A percentile compares a stretch with the other conserved stretches of the same genome.
Conservation (phyloP, 2,888 invertebrate genomes). For the Punctoribates punctum region DNA sequence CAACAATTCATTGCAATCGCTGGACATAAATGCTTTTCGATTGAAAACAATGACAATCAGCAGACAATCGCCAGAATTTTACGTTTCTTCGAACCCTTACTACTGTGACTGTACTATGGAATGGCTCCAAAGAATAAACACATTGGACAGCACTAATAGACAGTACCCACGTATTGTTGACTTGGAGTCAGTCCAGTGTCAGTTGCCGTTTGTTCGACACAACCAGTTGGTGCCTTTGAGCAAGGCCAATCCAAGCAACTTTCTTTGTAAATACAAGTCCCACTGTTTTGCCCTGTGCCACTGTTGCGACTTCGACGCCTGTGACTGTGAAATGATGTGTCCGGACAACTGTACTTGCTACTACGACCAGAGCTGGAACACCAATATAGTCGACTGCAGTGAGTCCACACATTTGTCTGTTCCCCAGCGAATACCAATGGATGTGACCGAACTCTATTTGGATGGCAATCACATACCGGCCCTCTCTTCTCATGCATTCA, state of each 20-base stretch:
- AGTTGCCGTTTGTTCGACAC: slow-evolving; percentile 59
- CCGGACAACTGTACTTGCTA: slow-evolving; percentile 82
- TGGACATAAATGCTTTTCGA: slow-evolving; percentile 82
- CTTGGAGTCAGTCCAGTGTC: slow-evolving; percentile 75
- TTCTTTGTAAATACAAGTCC: slow-evolving; percentile 77
- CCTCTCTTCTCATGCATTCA: slow-evolving; percentile 76
- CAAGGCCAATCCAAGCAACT: slow-evolving; percentile 54
- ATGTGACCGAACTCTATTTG: slow-evolving; percentile 79
- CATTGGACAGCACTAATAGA: slow-evolving; percentile 68
- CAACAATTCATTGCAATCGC: slow-evolving; percentile 81
- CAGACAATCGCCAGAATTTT: slow-evolving; percentile 50
- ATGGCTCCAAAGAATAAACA: slow-evolving; percentile 67
- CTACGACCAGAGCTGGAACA: slow-evolving; percentile 79
- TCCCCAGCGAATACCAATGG: slow-evolving; percentile 82
- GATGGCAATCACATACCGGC: slow-evolving; percentile 75
- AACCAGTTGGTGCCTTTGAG: slow-evolving; percentile 41
- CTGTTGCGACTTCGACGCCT: slow-evolving; percentile 85
- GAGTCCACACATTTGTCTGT: slow-evolving; percentile 56
- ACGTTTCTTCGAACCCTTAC: slow-evolving; percentile 53
- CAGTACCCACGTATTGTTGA: slow-evolving; percentile 79
- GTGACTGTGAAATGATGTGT: slow-evolving; percentile 88
- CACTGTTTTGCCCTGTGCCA: slow-evolving; percentile 83
- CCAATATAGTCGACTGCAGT: slow-evolving; percentile 79
- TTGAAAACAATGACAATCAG: slow-evolving; percentile 74
- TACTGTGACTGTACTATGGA: slow-evolving; percentile 87